Conservation (phyloP, 2,888 invertebrate genomes). For the Shargacucullia verbasci region DNA sequence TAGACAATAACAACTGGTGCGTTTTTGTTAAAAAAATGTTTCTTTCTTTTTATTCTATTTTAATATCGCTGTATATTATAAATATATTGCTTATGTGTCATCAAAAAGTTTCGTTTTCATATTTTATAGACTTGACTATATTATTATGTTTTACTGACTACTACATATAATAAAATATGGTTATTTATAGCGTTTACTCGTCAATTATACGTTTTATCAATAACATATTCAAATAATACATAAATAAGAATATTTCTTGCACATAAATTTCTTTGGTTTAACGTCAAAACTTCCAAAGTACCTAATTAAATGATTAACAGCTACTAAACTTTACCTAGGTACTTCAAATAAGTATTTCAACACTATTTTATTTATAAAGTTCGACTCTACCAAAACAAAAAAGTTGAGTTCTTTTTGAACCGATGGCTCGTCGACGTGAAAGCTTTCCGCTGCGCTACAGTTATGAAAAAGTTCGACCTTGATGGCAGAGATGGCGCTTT, state of each 20-base stretch:
- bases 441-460: constrained; percentile 22
- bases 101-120: constrained; percentile 23
- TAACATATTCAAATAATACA: not conserved
- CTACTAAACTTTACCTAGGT: constrained; percentile 9
- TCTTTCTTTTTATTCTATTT: constrained; percentile 11
- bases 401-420: constrained; percentile 2
- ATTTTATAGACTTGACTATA: constrained; percentile 23
- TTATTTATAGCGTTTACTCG: not conserved
- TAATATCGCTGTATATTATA: constrained; percentile 4
- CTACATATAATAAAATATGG: constrained; percentile 6
- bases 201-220: not conserved
- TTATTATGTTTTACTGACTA: constrained; percentile 15
- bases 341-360: constrained; percentile 17
- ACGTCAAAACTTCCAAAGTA: not conserved
- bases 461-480: constrained; percentile 58
- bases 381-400: constrained; percentile 8
- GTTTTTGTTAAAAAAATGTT: constrained; percentile 12
- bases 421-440: constrained; percentile 7
- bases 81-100: constrained; percentile 17
- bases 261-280: not conserved
- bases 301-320: constrained; percentile 24
- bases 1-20: constrained; percentile 29
- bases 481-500: constrained; percentile 66
- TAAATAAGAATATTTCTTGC: not conserved
- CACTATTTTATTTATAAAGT: constrained; percentile 26